Evolutionary conservation across 2,888 invertebrate species (phyloP), one percentile per base, ranked within the genome.

Genomic region (Apantesis nais): DNA sequence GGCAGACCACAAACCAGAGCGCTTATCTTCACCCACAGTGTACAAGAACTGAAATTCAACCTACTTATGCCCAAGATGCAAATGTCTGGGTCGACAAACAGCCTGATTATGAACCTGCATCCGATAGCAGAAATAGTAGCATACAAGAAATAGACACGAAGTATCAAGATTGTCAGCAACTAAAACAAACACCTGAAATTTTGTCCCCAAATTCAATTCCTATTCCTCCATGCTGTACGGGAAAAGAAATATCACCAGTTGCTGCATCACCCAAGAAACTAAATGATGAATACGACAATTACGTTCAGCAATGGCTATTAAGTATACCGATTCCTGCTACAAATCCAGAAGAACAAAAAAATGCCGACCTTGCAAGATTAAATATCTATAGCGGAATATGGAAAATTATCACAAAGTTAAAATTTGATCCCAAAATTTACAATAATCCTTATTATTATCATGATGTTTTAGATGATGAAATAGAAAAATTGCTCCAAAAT

Each of bases 391-490:
- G 90, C 66, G 89, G 89, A 0, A 78, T 91, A 48, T 90, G 88
- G 88, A 88, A 90, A 84, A 82, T 82, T 19, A 78, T 92, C 1
- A 85, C 86, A 0, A 91, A 90, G 78, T 64, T 91, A 12, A 88
- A 89, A 79, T 83, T 87, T 77, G 85, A 90, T 55, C 89, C 89
- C 2, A 80, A 76, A 3, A 80, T 81, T 48, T 81, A 86, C 68
- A 60, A 77, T 12, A 88, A 93, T 70, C 80, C 82, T 8, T 89
- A 89, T 76, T 84, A 87, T 68, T 91, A 86, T 66, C 87, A 91
- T 81, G 90, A 92, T 70, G 74, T 86, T 5, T 82, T 94, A 37
- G 91, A 90, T 62, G 86, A 91, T 58, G 92, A 92, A 73, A 79
- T 93, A 22, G 93, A 92, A 75, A 83, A 85, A 19, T 76, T 94